Base-by-base conservation (phyloP, 92 coral and sea anemone species). In the Siderastrea radians region DNA sequence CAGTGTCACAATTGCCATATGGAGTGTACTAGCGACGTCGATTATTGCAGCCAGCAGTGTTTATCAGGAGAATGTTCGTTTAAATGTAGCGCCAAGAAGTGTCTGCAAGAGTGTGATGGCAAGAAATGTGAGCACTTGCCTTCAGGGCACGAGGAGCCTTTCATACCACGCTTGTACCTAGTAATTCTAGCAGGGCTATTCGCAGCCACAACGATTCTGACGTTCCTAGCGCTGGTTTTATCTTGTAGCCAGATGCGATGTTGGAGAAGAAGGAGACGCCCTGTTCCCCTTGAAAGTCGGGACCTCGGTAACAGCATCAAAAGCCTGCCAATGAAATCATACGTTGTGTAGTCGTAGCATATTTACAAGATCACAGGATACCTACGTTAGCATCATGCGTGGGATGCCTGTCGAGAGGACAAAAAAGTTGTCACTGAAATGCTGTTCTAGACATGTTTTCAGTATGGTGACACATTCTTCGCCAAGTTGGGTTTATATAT, bases 11-110 rank as follows among this genome's bases (percentile, higher is more conserved):
- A 90, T 72, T 97, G 98, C 88, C 74, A 75, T 7, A 97, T 97
- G 99, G 93, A 92, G 51, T 97, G 99, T 78, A 89, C 96, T 38
- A 63, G 91, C n/a, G 88, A 88, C 55, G 99, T 97, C 71, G 93
- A 90, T 67, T 88, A 80, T 71, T 97, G 99, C 64, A 81, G 80
- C 72, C 99, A 97, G 94, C 86, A 78, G 79, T 95, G 98, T 78
- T 51, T 95, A 52, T 93, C 95, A 48, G 98, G 92, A 46, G 81
- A 43, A 61, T 95, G 98, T 74, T 53, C 79, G 6, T 88, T 95
- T n/a, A 89, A 84, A 64, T 95, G 98, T 67, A 59, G 86, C 26
- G 98, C 96, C 62, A 86, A 52, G 53, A 59, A 67, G 14, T 95
- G 98, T 47, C 77, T 85, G 10, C 93, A 82, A 48, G 89, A 86